A percentile compares a stretch with the other conserved stretches of the same genome.
Evolutionary conservation across 64 coral and sea anemone species (phyloP).

Genomic region (Porites lutea): DNA sequence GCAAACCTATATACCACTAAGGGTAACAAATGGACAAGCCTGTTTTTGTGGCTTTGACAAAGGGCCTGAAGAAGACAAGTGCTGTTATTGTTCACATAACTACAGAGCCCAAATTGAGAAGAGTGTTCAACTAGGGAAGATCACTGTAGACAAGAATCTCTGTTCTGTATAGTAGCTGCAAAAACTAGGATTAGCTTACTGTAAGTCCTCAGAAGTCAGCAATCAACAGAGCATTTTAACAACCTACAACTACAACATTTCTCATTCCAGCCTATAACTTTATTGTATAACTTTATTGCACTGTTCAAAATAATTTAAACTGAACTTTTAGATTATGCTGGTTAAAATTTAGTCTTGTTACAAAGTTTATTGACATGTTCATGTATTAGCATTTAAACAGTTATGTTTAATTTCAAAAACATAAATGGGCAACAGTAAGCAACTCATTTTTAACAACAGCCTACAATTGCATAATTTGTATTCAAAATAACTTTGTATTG

Average conservation of each 20-base stretch:
- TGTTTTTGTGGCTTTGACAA: conserved; percentile 84
- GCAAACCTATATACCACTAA: conserved; percentile 84
- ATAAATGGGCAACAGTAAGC: too few species aligned
- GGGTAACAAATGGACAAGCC: conserved; percentile 75
- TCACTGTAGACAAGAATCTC: conserved; percentile 25
- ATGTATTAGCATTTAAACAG: too few species aligned
- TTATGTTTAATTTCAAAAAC: too few species aligned
- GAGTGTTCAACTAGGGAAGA: conserved; percentile 73
- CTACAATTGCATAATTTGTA: too few species aligned
- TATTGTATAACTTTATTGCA: conserved; percentile 4
- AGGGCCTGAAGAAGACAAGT: conserved; percentile 48
- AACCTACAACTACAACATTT: too few species aligned
- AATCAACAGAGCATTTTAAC: neutral
- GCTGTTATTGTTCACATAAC: conserved; percentile 85
- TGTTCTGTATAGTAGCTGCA: neutral
- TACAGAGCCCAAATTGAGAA: conserved; percentile 67
- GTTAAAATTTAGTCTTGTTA: neutral
- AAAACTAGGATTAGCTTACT: too few species aligned
- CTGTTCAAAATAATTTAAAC: too few species aligned
- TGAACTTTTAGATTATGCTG: neutral
- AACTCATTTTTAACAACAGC: too few species aligned
- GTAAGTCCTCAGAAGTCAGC: neutral
- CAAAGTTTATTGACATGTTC: too few species aligned
- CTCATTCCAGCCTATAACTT: too few species aligned
- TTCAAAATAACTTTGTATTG: too few species aligned